These are phyloP conservation scores for Griposia aprilina DNA, from an alignment of 2,888 invertebrate species.

Conservation along the genomic window DNA sequence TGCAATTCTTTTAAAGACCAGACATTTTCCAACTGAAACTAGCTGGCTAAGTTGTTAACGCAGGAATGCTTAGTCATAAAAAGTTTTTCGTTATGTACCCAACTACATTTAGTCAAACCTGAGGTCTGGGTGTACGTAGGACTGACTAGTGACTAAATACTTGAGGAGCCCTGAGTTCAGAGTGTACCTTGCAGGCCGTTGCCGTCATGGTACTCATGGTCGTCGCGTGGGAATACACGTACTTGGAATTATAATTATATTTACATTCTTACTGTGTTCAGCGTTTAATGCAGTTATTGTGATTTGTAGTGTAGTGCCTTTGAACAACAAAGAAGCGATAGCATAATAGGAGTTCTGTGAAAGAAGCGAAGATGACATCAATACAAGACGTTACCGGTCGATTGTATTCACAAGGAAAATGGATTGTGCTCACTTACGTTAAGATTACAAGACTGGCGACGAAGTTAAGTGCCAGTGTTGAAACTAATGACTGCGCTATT, in stretches of 20 bases:
- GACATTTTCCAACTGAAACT: constrained; percentile 29
- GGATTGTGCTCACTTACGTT: constrained; percentile 50
- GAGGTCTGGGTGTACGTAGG: not conserved
- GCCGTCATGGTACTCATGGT: constrained; percentile 73
- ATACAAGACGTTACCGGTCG: constrained; percentile 64
- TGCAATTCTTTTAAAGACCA: constrained; percentile 10
- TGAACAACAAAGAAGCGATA: constrained; percentile 72
- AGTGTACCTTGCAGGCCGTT: constrained; percentile 59
- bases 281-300: constrained; percentile 70
- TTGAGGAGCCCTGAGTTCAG: constrained; percentile 23
- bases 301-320: constrained; percentile 67
- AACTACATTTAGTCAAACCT: constrained; percentile 15
- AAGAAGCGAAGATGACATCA: constrained; percentile 68
- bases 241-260: constrained; percentile 80
- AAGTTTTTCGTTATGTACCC: constrained; percentile 6
- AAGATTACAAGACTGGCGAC: constrained; percentile 55
- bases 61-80: constrained; percentile 13
- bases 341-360: constrained; percentile 64
- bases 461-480: constrained; percentile 51
- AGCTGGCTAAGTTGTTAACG: constrained; percentile 10
- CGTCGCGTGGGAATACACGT: constrained; percentile 81
- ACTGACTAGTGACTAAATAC: constrained; percentile 18
- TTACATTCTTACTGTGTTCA: constrained; percentile 77
- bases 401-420: constrained; percentile 69
- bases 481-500: constrained; percentile 62